Base-by-base conservation (phyloP, 2,888 invertebrate genomes). In the Meiosimyza decipiens region DNA sequence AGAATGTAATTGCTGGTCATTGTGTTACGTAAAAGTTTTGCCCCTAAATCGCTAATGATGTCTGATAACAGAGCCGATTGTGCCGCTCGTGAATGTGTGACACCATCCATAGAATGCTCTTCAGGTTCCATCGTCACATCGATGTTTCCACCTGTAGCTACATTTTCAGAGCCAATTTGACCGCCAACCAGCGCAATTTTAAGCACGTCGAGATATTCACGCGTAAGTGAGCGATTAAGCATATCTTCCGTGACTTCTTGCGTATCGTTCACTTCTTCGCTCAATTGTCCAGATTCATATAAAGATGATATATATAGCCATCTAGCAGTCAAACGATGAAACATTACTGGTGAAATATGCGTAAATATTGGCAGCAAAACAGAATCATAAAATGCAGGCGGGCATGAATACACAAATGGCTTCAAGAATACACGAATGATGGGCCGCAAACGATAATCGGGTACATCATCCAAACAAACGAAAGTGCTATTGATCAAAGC, bases 221-320 rank as follows among this genome's bases (percentile, higher is more conserved):
- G 90, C 0, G 96, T 95, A 71, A 97, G 87, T 73, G 94, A 93
- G 73, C 96, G 89, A 74, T 95, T 94, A 65, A 97, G 88, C 88
- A 95, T 94, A 81, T 95, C 95, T 81, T 95, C 94, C 1, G 95
- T 88, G 2, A 95, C 93, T 85, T 95, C 95, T 83, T 94, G 94
- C 1, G 93, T 91, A 82, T 94, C 93, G 59, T 80, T 81, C 13
- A 92, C 91, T 77, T 94, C 93, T 78, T 94, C 93, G 77, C 93
- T 94, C 13, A 94, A 88, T 68, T 92, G 92, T 47, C 94, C 94
- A 3, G 92, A 91, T 83, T 94, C 94, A 80, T 93, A 92, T 6
- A 94, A 88, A 70, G 92, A 91, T 64, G 91, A 91, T 68, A 95
- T 92, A 84, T 94, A 93, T 71, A 93, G 91, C 95, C 95, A 95